A percentile compares a stretch with the other conserved stretches of the same genome.
Conservation (phyloP, 2,113 vertebrate genomes). For the Marcusenius ussheri region DNA sequence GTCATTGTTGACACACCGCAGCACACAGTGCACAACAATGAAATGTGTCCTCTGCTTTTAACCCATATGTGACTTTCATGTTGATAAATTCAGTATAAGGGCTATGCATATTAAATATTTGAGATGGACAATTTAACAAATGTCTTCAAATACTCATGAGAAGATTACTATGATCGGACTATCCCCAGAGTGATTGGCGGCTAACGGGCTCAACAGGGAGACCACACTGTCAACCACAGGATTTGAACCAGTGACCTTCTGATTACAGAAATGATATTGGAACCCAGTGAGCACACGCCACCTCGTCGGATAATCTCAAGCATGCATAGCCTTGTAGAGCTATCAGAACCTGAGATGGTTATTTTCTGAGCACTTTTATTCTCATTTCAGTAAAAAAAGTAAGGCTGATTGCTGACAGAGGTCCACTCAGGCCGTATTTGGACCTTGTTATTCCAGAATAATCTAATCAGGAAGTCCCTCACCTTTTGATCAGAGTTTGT, state of each 20-base stretch:
- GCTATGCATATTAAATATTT: background rate
- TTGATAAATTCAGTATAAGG: background rate
- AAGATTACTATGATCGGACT: background rate
- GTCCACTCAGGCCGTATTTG: background rate
- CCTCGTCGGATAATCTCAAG: background rate
- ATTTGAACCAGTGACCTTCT: background rate
- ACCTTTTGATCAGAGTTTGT: background rate
- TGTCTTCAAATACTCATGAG: background rate
- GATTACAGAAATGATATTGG: background rate
- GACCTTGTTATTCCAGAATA: background rate
- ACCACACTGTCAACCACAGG: background rate
- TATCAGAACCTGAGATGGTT: background rate
- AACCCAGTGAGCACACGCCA: background rate
- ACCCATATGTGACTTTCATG: too few species aligned
- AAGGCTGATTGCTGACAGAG: background rate
- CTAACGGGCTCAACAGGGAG: background rate
- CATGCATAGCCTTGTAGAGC: background rate
- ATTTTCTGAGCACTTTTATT: background rate
- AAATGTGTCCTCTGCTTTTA: too few species aligned
- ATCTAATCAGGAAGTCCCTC: background rate
- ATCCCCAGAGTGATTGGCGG: background rate
- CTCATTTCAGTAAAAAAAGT: background rate
- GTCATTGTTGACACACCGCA: too few species aligned
- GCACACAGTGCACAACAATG: too few species aligned
- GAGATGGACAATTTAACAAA: background rate